Percentiles rank a stretch among this genome's conserved stretches.
Conservation (phyloP, 2,797 vertebrate species). For the Gouania willdenowi region DNA sequence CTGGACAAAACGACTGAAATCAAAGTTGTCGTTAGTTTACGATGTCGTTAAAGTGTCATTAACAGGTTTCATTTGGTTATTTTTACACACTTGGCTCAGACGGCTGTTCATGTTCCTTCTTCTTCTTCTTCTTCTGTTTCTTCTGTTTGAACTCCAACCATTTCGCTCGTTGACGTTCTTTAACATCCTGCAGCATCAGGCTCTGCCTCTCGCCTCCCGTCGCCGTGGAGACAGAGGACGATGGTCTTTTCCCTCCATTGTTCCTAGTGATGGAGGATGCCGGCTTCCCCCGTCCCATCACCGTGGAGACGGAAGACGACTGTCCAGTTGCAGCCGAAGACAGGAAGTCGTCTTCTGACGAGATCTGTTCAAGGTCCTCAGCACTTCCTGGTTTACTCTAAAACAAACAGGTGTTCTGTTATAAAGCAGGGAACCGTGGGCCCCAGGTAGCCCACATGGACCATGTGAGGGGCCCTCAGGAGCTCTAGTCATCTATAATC, state of each 20-base stretch:
- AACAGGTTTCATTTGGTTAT: too few species aligned
- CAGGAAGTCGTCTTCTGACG: constrained; percentile 6
- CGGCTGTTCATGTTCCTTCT: background rate
- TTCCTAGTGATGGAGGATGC: too few species aligned
- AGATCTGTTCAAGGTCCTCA: background rate
- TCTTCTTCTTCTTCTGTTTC: constrained; percentile 2
- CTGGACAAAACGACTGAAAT: constrained; percentile 59
- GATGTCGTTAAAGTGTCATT: too few species aligned
- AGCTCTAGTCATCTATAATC: too few species aligned
- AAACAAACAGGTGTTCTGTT: background rate
- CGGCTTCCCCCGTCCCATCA: too few species aligned
- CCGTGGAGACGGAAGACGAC: background rate
- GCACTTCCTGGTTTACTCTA: background rate
- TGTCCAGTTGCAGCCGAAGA: background rate
- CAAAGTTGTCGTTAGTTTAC: too few species aligned
- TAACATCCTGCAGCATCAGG: background rate
- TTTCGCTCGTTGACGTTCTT: constrained; percentile 19
- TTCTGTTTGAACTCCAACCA: constrained; percentile 34
- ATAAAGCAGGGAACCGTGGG: too few species aligned
- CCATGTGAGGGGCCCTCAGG: too few species aligned
- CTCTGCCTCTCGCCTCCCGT: background rate
- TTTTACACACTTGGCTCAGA: background rate
- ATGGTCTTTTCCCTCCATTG: too few species aligned
- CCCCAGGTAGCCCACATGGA: too few species aligned
- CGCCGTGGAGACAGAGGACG: background rate